Evolutionary conservation across 1,140 invertebrate species (phyloP).

Genomic region (Saccostrea echinata): DNA sequence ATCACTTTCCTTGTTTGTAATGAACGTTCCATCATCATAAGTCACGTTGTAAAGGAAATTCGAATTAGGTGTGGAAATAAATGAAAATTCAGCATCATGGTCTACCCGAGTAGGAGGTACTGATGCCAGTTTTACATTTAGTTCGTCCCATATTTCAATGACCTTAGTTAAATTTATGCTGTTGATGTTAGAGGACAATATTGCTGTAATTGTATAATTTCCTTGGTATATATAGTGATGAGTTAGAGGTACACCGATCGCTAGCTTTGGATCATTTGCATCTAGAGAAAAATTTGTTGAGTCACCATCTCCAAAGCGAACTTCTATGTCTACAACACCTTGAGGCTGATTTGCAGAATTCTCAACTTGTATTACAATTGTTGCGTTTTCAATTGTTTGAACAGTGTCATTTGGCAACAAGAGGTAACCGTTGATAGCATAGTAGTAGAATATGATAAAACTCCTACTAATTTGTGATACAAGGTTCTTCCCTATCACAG

Average conservation of each 20-base stretch:
- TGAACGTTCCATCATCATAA: conserved; percentile 19
- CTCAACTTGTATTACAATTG: not conserved
- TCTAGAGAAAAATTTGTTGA: conserved; percentile 23
- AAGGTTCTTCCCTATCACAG: conserved; percentile 6
- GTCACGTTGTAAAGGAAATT: conserved; percentile 15
- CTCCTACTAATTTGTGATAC: not conserved
- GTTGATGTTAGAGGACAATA: not conserved
- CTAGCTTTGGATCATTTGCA: not conserved
- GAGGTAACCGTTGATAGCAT: not conserved
- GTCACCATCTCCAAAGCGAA: conserved; percentile 11
- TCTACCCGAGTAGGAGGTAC: conserved; percentile 10
- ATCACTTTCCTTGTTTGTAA: conserved; percentile 19
- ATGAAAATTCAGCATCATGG: not conserved
- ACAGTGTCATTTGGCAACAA: not conserved
- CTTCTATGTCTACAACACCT: not conserved
- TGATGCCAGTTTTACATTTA: not conserved
- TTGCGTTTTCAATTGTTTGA: conserved; percentile 28
- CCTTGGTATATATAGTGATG: conserved; percentile 16
- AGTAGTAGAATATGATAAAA: not conserved
- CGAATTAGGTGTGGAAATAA: conserved; percentile 5
- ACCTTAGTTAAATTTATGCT: not conserved
- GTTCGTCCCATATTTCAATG: conserved; percentile 10
- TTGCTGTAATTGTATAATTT: not conserved
- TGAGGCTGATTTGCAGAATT: conserved; percentile 13
- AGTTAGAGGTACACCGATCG: not conserved